phyloP scores from a whole-genome alignment of 1,140 invertebrate species.

The Armadillidium nasatum region DNA sequence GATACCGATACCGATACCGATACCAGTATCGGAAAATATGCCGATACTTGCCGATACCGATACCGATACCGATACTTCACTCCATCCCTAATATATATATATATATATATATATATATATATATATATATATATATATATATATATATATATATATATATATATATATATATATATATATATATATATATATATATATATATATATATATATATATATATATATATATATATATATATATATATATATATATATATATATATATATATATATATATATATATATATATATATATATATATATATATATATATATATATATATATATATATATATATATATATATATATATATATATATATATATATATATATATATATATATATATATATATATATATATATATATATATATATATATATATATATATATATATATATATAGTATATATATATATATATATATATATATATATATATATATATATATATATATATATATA shows the following conservation, averaged over 20 bases:
- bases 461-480: background rate
- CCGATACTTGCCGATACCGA: too few species aligned
- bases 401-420: background rate
- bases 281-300: conserved; percentile 17
- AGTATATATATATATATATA: background rate
- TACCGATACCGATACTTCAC: too few species aligned
- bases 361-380: conserved; percentile 10
- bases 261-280: conserved; percentile 21
- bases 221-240: conserved; percentile 40
- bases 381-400: background rate
- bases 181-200: too few species aligned
- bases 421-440: background rate
- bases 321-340: background rate
- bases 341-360: conserved; percentile 10
- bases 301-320: conserved; percentile 11
- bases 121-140: too few species aligned
- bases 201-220: background rate
- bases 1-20: too few species aligned
- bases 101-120: too few species aligned
- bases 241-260: background rate
- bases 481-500: conserved; percentile 4
- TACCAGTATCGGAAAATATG: too few species aligned
- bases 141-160: too few species aligned
- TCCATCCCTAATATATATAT: too few species aligned
- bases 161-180: too few species aligned